phyloP scores from a whole-genome alignment of 1,140 invertebrate species.

The Drosophila bifasciata region DNA sequence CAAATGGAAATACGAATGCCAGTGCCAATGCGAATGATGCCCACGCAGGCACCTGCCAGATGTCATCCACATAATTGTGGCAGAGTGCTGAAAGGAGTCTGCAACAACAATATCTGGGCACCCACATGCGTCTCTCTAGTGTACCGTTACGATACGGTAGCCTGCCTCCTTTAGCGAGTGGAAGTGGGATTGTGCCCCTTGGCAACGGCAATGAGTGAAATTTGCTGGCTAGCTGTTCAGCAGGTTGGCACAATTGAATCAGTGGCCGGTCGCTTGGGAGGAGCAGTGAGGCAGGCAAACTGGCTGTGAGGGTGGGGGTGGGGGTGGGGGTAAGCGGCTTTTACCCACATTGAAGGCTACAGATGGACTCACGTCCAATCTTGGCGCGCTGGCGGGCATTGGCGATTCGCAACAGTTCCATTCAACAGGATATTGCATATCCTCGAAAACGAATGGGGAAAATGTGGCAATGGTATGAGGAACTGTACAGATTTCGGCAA shows the following conservation, averaged over 20 bases:
- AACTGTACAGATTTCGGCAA: conserved; percentile 25
- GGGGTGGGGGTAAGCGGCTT: background rate
- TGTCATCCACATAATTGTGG: no score
- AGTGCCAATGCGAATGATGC: no score
- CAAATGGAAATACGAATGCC: no score
- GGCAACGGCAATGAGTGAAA: conserved; percentile 15
- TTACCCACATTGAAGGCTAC: background rate
- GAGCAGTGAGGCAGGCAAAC: background rate
- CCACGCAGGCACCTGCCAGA: no score
- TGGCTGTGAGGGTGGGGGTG: background rate
- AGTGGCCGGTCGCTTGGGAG: background rate
- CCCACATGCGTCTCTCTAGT: no score
- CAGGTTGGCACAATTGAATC: background rate
- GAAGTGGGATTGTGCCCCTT: conserved; percentile 1
- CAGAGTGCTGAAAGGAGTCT: no score
- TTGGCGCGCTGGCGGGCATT: conserved; percentile 2
- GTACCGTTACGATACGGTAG: no score
- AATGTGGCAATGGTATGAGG: no score
- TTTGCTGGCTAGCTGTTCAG: background rate
- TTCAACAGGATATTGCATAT: conserved; percentile 47
- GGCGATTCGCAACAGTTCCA: conserved; percentile 21
- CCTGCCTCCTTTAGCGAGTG: no score
- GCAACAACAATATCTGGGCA: background rate
- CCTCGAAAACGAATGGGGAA: background rate
- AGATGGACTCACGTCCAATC: background rate